Evolutionary conservation across 1,140 invertebrate genomes (phyloP).

Genomic region (Stegodyphus dumicola): DNA sequence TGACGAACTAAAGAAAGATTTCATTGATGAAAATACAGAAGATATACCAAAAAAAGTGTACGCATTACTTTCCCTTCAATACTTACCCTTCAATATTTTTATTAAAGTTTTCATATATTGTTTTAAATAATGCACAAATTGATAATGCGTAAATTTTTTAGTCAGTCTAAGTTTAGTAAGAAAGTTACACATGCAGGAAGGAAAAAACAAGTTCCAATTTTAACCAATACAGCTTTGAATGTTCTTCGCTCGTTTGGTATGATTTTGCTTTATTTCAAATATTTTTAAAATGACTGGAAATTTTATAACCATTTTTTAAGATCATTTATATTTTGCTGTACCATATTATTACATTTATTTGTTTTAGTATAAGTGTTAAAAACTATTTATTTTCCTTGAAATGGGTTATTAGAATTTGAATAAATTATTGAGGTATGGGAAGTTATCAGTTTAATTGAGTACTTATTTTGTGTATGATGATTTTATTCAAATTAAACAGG

Average conservation of each 20-base stretch:
- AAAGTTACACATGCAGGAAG: constrained; percentile 22
- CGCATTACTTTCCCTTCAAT: constrained; percentile 8
- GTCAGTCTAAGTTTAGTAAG: constrained; percentile 50
- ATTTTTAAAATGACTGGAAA: no score
- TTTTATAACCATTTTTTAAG: no score
- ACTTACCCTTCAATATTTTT: neutral
- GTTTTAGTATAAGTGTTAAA: no score
- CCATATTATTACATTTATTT: no score
- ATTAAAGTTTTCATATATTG: neutral
- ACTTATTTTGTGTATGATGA: no score
- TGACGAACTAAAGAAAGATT: constrained; percentile 78
- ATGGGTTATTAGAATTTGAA: no score
- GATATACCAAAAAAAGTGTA: constrained; percentile 62
- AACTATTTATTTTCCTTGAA: no score
- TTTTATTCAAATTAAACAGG: no score
- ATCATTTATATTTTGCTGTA: no score
- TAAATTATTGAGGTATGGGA: no score
- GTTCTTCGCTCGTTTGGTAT: constrained; percentile 91
- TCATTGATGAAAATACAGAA: constrained; percentile 75
- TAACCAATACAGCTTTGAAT: constrained; percentile 94
- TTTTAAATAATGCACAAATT: neutral
- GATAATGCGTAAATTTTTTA: neutral
- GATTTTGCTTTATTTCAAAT: constrained; percentile 64
- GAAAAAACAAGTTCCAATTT: constrained; percentile 69
- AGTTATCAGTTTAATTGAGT: no score